A percentile compares a stretch with the other conserved stretches of the same genome.
phyloP scores from a whole-genome alignment of 1,140 invertebrate genomes.

The Globodera rostochiensis region DNA sequence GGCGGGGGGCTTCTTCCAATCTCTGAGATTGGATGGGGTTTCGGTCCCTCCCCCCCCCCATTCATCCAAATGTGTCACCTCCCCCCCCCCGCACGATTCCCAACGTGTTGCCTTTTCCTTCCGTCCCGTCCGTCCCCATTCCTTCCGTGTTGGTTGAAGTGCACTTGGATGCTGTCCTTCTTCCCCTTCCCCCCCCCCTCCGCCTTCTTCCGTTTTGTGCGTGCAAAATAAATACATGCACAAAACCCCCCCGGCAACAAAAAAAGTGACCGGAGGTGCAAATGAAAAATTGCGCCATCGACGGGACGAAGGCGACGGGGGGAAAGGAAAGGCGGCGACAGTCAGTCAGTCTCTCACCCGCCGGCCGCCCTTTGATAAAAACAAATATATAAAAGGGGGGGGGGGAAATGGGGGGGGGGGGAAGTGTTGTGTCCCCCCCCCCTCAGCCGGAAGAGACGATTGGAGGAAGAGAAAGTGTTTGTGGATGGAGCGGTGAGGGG shows the following conservation, averaged over 20 bases:
- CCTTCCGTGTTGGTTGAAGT: neutral
- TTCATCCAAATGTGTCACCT: neutral
- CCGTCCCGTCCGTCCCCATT: neutral
- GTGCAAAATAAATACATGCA: neutral
- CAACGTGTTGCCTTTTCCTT: neutral
- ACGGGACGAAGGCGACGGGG: neutral
- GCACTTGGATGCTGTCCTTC: neutral
- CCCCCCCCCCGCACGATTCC: too few species aligned
- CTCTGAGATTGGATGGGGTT: neutral
- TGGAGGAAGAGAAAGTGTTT: neutral
- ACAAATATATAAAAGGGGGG: constrained; percentile 9
- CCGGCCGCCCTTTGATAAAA: constrained; percentile 9
- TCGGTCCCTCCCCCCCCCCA: neutral
- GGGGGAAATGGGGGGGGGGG: neutral
- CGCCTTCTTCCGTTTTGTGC: neutral
- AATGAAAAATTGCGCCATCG: constrained; percentile 19
- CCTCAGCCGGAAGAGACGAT: neutral
- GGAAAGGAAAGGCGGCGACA: neutral
- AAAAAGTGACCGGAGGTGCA: constrained; percentile 14
- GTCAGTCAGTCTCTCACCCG: neutral
- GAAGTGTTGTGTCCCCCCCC: neutral
- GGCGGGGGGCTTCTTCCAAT: neutral
- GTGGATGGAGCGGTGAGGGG: neutral
- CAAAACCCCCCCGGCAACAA: neutral
- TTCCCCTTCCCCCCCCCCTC: neutral